Percentiles rank a stretch among this genome's conserved stretches.
Conservation (phyloP, 1,140 invertebrate genomes). For the Agrypnia vestita region DNA sequence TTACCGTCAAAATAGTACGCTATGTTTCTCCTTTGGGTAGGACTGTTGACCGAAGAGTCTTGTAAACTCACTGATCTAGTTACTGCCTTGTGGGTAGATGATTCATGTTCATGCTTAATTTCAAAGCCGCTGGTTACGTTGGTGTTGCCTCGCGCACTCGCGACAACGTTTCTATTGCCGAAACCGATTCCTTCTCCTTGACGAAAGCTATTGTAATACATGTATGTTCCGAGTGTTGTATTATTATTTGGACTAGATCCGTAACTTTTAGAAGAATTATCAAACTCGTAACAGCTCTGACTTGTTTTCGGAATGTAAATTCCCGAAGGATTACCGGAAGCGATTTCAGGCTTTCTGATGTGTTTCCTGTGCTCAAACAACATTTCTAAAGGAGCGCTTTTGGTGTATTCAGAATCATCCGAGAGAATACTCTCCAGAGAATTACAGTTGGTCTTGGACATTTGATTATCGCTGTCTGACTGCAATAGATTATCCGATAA, state of each 20-base stretch:
- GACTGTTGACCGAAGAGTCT: constrained; percentile 66
- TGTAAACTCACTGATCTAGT: constrained; percentile 71
- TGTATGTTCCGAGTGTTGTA: constrained; percentile 66
- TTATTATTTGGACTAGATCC: constrained; percentile 75
- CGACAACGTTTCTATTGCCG: constrained; percentile 26
- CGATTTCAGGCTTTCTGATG: constrained; percentile 63
- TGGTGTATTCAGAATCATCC: constrained; percentile 84
- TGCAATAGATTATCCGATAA: constrained; percentile 80
- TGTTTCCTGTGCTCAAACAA: constrained; percentile 73
- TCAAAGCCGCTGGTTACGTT: constrained; percentile 51
- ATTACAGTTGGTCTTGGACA: constrained; percentile 77
- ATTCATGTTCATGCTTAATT: constrained; percentile 23
- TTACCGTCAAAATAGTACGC: constrained; percentile 75
- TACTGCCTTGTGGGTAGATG: constrained; percentile 65
- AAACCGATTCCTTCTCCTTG: constrained; percentile 50
- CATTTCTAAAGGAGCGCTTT: constrained; percentile 83
- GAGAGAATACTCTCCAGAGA: constrained; percentile 86
- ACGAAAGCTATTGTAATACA: constrained; percentile 70
- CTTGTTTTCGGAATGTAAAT: constrained; percentile 67
- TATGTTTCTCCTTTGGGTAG: constrained; percentile 69
- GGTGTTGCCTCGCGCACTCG: constrained; percentile 16
- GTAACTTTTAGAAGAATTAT: constrained; percentile 74
- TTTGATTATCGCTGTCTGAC: constrained; percentile 75
- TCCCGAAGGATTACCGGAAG: constrained; percentile 59
- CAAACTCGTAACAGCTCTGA: constrained; percentile 73